Percentiles rank a stretch among this genome's conserved stretches.
Conservation (phyloP, 2,113 vertebrate species). For the Tachysurus vachellii region DNA sequence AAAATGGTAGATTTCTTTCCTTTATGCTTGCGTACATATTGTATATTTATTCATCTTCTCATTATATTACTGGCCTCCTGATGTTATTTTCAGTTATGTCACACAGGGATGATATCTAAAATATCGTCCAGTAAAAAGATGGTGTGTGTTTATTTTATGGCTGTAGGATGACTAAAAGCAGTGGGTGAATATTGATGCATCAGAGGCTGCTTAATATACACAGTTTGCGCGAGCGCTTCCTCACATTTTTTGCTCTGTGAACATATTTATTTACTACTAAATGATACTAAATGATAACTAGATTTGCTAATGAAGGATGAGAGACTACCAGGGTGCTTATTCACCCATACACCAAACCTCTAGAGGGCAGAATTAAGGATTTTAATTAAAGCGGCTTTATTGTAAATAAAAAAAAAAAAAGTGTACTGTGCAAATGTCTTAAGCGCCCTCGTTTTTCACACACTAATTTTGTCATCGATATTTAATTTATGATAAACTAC, state of each 20-base stretch:
- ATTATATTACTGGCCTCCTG: not conserved
- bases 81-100: constrained; percentile 5
- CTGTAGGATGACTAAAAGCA: constrained; percentile 18
- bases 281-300: not conserved
- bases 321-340: not conserved
- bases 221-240: constrained; percentile 23
- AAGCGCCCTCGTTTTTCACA: not conserved
- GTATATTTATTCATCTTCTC: not conserved
- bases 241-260: constrained; percentile 23
- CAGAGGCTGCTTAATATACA: constrained; percentile 31
- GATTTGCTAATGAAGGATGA: constrained; percentile 17
- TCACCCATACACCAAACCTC: not conserved
- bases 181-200: constrained; percentile 30
- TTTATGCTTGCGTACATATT: constrained; percentile 3
- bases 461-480: not conserved
- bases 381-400: constrained; percentile 12
- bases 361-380: constrained; percentile 29
- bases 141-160: constrained; percentile 16
- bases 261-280: constrained; percentile 39
- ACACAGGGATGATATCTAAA: constrained; percentile 8
- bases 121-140: not conserved
- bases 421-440: not conserved
- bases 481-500: not conserved
- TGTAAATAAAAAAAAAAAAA: not conserved
- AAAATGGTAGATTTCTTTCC: not conserved